Base-by-base conservation (phyloP, 2,797 vertebrate species). In the Sebastolobus altivelis region DNA sequence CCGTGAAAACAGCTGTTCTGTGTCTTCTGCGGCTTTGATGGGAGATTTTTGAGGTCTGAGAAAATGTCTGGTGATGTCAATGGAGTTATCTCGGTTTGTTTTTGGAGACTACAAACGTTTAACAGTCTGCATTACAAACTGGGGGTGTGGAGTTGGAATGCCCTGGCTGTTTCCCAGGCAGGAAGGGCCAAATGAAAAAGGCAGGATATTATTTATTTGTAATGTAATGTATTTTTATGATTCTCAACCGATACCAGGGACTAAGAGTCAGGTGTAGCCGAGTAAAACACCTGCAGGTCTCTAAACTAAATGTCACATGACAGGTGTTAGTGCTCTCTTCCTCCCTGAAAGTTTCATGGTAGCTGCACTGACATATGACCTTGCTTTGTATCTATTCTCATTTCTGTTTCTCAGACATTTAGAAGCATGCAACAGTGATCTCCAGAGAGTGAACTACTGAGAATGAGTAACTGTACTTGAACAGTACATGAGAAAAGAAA, bases 271-370 rank as follows among this genome's bases (percentile, higher is more conserved):
- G 35, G 25, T 58, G 16, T 8, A 0, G 12, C 4, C 27, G n/a
- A 22, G 62, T 33, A 33, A 35, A 58, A 75, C 66, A 67, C 56
- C 54, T 80, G 60, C 12, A 18, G 3, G 3, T 4, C 7, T 33
- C 13, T 18, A 5, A 74, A 55, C 20, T 65, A 38, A 67, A 61
- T 31, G 31, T 37, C 69, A 82, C 3, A 58, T 77, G 12, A 46
- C 75, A 87, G 70, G 59, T 86, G 80, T 73, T 16, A 9, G 29
- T 10, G 5, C 65, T 37, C 55, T 82, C 43, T 83, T 87, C 80
- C 61, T 75, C 49, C 9, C 7, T 61, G 56, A 78, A 35, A 69
- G 37, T 73, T 75, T 80, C 35, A 3, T 11, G 9, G 22, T 37
- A 62, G 22, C 12, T 49, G 29, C 3, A 25, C 10, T 16, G 10